Conservation (phyloP, 2,888 invertebrate genomes). For the Pyrgus malvae region DNA sequence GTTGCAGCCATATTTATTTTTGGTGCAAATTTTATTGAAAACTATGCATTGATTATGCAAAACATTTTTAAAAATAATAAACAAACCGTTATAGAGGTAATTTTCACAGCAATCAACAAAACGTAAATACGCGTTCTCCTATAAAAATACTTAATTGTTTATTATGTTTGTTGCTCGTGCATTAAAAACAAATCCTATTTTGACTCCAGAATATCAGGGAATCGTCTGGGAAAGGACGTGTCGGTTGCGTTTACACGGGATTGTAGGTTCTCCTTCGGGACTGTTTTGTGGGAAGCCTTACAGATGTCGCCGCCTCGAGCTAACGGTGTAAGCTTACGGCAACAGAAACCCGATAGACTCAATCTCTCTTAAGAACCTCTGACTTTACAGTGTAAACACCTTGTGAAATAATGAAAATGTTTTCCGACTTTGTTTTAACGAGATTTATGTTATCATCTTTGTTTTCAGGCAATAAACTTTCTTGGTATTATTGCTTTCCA, state of each 20-base stretch:
- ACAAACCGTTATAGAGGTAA: too few species aligned
- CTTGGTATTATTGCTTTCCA: too few species aligned
- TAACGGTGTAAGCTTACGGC: slow-evolving; percentile 44
- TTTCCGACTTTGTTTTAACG: background rate
- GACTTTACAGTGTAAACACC: slow-evolving; percentile 4
- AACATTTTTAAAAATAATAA: too few species aligned
- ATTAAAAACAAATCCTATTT: too few species aligned
- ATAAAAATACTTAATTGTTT: too few species aligned
- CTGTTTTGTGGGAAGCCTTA: slow-evolving; percentile 37
- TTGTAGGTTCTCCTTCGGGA: slow-evolving; percentile 18
- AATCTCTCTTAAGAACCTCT: slow-evolving; percentile 29
- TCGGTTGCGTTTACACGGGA: slow-evolving; percentile 16
- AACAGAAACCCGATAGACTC: slow-evolving; percentile 49
- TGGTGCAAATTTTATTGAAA: too few species aligned
- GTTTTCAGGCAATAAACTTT: too few species aligned
- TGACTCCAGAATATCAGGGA: background rate
- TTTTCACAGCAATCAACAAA: too few species aligned
- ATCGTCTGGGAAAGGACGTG: background rate
- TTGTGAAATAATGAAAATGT: background rate
- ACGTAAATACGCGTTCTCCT: too few species aligned
- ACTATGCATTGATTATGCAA: too few species aligned
- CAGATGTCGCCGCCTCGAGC: slow-evolving; percentile 45
- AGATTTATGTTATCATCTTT: background rate
- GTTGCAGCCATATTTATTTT: too few species aligned
- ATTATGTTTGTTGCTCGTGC: too few species aligned